phyloP scores from a whole-genome alignment of 23 tunicate species.

The Aplidium turbinatum region DNA sequence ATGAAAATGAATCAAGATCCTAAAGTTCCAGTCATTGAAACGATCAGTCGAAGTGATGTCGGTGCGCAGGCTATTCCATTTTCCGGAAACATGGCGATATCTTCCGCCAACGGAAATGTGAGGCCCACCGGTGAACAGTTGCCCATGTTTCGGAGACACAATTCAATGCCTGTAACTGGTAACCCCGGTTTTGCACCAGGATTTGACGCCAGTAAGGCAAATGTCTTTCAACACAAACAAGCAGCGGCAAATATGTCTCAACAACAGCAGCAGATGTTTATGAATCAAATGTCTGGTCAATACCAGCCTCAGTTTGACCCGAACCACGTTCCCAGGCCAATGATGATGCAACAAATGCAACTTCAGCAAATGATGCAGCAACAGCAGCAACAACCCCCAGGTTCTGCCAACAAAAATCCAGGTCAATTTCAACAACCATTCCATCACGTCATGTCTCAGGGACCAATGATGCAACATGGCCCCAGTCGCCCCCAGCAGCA shows the following conservation, averaged over 20 bases:
- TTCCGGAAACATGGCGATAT: conserved; percentile 6
- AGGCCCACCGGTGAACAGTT: conserved; percentile 12
- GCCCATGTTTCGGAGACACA: conserved; percentile 43
- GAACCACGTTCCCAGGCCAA: conserved; percentile 19
- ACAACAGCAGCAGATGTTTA: conserved; percentile 52
- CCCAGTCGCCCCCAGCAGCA: conserved; percentile 18
- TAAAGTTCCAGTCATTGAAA: conserved; percentile 58
- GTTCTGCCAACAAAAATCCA: background rate
- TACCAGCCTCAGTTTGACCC: conserved; percentile 14
- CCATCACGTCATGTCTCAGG: background rate
- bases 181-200: conserved; percentile 31
- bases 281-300: conserved; percentile 35
- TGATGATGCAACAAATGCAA: conserved; percentile 54
- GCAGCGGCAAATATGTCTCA: conserved; percentile 1
- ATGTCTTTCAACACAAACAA: conserved; percentile 11
- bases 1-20: conserved; percentile 40
- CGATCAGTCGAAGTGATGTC: conserved; percentile 85
- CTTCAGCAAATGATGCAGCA: conserved; percentile 44
- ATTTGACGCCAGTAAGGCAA: conserved; percentile 42
- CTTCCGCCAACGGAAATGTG: conserved; percentile 16
- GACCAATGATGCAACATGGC: conserved; percentile 15
- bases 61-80: conserved; percentile 46
- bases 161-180: conserved; percentile 1
- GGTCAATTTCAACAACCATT: background rate
- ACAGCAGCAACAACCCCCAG: background rate